phyloP scores from a whole-genome alignment of 2,113 vertebrate genomes.

The Neodon shergylaensis region DNA sequence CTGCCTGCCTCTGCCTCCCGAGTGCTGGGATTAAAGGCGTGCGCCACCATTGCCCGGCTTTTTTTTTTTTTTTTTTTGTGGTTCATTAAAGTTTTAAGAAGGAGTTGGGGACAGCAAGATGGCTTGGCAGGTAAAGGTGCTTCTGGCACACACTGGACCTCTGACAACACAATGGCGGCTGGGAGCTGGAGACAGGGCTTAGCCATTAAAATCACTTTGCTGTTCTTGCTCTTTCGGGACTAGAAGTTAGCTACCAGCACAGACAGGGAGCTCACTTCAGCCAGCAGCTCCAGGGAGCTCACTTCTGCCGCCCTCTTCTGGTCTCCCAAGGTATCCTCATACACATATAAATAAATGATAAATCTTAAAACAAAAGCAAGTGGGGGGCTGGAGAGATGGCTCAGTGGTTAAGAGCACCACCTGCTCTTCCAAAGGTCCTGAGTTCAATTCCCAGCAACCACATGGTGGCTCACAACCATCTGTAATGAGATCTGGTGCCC shows the following conservation, averaged over 20 bases:
- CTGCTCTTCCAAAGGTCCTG: too few relatives aligned
- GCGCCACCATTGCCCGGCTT: too few relatives aligned
- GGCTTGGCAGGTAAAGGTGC: not conserved
- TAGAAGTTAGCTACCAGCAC: not conserved
- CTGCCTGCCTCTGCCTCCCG: too few relatives aligned
- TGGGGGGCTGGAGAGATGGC: too few relatives aligned
- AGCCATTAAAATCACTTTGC: not conserved
- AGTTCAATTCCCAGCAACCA: too few relatives aligned
- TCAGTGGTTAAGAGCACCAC: too few relatives aligned
- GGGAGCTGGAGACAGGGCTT: not conserved
- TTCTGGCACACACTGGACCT: not conserved
- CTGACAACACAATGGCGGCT: not conserved
- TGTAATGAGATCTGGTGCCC: too few relatives aligned
- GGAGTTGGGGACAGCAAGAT: not conserved
- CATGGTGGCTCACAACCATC: too few relatives aligned
- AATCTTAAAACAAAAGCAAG: not conserved
- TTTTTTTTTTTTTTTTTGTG: too few relatives aligned
- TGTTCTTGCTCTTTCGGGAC: not conserved
- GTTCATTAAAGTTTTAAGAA: not conserved
- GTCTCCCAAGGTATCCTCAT: not conserved
- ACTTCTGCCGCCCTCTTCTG: not conserved
- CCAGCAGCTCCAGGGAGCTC: not conserved
- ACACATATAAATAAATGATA: not conserved
- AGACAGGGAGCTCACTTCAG: not conserved
- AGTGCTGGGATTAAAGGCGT: too few relatives aligned